Evolutionary conservation across 1,140 invertebrate genomes (phyloP).

Genomic region (Hestina assimilis): DNA sequence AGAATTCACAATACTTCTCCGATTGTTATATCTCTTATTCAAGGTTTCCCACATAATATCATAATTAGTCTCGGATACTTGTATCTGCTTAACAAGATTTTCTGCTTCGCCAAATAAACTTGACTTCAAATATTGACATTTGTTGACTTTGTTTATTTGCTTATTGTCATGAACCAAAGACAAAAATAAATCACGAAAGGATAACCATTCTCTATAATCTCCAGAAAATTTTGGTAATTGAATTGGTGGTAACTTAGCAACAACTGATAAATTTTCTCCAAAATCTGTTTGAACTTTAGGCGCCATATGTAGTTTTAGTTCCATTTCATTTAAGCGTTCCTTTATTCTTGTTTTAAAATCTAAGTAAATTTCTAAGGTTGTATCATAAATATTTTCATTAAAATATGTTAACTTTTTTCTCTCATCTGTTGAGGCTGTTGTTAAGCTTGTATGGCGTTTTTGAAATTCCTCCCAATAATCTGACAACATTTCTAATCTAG

Average conservation of each 20-base stretch:
- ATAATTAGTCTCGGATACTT: constrained; percentile 32
- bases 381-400: too few relatives aligned
- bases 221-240: constrained; percentile 31
- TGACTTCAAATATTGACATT: constrained; percentile 35
- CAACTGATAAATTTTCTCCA: not conserved
- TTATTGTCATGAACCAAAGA: constrained; percentile 29
- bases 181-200: constrained; percentile 33
- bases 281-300: not conserved
- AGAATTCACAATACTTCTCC: constrained; percentile 29
- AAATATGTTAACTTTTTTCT: too few relatives aligned
- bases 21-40: constrained; percentile 31
- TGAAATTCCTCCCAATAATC: constrained; percentile 31
- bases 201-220: constrained; percentile 32
- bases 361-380: not conserved
- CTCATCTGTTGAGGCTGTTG: not conserved
- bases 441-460: not conserved
- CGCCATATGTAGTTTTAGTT: not conserved
- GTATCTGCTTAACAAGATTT: constrained; percentile 24
- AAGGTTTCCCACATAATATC: constrained; percentile 29
- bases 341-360: not conserved
- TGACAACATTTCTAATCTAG: constrained; percentile 19
- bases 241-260: constrained; percentile 7
- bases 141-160: constrained; percentile 23
- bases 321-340: not conserved
- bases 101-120: constrained; percentile 33